Evolutionary conservation across 2,797 vertebrate species (phyloP).

Genomic region (Hephaestus fuliginosus): DNA sequence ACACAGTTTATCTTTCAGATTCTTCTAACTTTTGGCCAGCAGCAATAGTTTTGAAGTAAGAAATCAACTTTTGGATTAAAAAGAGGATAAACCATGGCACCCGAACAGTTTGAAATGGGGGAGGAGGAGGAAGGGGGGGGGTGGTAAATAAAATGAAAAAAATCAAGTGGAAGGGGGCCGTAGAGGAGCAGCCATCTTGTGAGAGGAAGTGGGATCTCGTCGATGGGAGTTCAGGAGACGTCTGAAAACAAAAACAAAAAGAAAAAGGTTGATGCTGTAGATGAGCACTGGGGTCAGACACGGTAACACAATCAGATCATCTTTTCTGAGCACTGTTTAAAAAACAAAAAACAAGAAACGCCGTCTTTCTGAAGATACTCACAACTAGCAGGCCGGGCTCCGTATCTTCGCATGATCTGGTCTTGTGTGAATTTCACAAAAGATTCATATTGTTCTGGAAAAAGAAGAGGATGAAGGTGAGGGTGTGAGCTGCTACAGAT

Average conservation of each 20-base stretch:
- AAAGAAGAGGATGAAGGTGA: slow-evolving; percentile 31
- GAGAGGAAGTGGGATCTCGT: slow-evolving; percentile 85
- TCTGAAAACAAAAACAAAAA: slow-evolving; percentile 81
- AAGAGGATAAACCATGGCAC: slow-evolving; percentile 85
- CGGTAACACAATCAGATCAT: neutral
- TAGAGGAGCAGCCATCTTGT: slow-evolving; percentile 86
- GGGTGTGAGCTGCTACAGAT: neutral
- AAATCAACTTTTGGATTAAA: slow-evolving; percentile 77
- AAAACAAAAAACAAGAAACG: neutral
- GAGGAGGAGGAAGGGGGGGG: neutral
- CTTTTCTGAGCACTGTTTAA: neutral
- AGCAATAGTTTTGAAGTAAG: slow-evolving; percentile 81
- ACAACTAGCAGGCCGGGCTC: slow-evolving; percentile 94
- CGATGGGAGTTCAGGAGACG: slow-evolving; percentile 90
- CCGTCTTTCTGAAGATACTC: slow-evolving; percentile 69
- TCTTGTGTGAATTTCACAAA: slow-evolving; percentile 99
- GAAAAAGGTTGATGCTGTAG: neutral
- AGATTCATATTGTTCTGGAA: slow-evolving; percentile 95
- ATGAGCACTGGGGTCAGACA: neutral
- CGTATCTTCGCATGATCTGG: slow-evolving; percentile 96
- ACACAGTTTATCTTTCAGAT: slow-evolving; percentile 70
- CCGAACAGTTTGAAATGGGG: slow-evolving; percentile 79
- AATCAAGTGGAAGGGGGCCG: slow-evolving; percentile 68
- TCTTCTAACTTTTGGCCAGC: slow-evolving; percentile 81
- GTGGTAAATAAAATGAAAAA: slow-evolving; percentile 61